phyloP scores from a whole-genome alignment of 2,113 vertebrate genomes.

The Dipodomys ordii region DNA sequence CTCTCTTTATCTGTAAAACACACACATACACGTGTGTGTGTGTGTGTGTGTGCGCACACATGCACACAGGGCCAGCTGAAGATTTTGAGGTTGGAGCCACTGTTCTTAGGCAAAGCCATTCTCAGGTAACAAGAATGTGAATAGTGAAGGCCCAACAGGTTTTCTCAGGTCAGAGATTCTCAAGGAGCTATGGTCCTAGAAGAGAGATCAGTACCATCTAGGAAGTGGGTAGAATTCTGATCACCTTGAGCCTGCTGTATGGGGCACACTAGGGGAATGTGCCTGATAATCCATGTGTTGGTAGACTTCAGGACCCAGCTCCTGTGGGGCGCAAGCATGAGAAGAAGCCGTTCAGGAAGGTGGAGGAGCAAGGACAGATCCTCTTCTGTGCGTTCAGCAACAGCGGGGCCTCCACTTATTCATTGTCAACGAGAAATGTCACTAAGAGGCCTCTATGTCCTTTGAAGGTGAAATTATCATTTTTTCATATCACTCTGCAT shows the following conservation, averaged over 20 bases:
- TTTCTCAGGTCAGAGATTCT: background rate
- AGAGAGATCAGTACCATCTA: no score
- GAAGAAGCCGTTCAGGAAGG: background rate
- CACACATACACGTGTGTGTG: no score
- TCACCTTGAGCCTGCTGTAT: background rate
- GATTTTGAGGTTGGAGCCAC: background rate
- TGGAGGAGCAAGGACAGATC: no score
- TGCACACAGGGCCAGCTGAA: no score
- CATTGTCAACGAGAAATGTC: slow-evolving; percentile 35
- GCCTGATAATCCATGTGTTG: no score
- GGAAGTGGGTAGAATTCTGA: background rate
- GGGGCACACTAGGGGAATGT: background rate
- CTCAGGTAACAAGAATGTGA: no score
- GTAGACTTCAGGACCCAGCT: background rate
- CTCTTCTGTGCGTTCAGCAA: background rate
- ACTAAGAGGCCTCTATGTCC: background rate
- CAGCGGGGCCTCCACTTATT: background rate
- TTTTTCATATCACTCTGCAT: background rate
- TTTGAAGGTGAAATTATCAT: slow-evolving; percentile 25
- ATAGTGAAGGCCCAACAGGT: background rate
- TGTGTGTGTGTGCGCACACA: no score
- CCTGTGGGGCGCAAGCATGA: background rate
- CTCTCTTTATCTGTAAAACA: background rate
- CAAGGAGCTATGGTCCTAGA: no score
- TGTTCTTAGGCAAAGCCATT: background rate